Percentiles rank a stretch among this genome's conserved stretches.
These are phyloP conservation scores for Heteractis magnifica DNA, from an alignment of 92 coral and sea anemone species.

Conservation along the genomic window DNA sequence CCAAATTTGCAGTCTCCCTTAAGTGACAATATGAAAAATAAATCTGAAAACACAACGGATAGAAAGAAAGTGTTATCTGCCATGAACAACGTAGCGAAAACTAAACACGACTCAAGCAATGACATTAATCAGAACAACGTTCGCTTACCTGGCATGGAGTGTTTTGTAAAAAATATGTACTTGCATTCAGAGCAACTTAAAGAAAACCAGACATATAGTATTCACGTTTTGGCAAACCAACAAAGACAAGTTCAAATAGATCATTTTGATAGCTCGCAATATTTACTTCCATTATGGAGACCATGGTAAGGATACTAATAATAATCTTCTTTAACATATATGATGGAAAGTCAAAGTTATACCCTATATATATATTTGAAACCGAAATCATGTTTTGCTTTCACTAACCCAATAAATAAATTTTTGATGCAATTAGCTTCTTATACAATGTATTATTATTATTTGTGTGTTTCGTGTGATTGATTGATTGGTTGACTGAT, in stretches of 20 bases:
- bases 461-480: no score
- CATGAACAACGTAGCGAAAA: background rate
- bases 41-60: background rate
- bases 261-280: slow-evolving; percentile 5
- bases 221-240: background rate
- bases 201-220: background rate
- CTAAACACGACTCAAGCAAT: background rate
- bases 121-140: background rate
- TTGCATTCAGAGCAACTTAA: background rate
- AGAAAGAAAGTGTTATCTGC: slow-evolving; percentile 1
- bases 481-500: no score
- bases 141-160: slow-evolving; percentile 42
- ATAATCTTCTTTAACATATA: no score
- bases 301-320: slow-evolving; percentile 18
- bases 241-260: background rate
- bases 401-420: no score
- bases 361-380: no score
- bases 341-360: no score
- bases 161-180: slow-evolving; percentile 14
- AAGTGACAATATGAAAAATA: background rate
- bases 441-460: no score
- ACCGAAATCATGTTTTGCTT: no score
- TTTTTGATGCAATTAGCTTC: no score
- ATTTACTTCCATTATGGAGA: slow-evolving; percentile 28
- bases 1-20: background rate